Evolutionary conservation across 2,113 vertebrate genomes (phyloP).

Genomic region (Gavialis gangeticus): DNA sequence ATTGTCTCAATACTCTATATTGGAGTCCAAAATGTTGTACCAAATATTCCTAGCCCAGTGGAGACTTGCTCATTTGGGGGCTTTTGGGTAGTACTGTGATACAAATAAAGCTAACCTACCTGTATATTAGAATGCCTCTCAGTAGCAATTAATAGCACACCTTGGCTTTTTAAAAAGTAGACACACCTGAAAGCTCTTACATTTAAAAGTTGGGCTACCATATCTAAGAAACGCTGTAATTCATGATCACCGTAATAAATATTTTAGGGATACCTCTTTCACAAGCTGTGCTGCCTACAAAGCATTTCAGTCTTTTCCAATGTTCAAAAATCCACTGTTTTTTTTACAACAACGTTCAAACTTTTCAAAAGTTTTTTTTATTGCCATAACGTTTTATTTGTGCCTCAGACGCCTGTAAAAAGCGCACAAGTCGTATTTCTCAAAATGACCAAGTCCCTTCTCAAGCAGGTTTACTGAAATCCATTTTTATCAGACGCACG

Average conservation of each 20-base stretch:
- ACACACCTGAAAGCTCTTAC: not conserved
- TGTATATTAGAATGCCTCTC: too few species aligned
- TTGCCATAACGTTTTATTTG: not conserved
- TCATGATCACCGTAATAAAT: rapidly evolving
- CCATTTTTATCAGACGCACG: not conserved
- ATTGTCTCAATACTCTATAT: constrained; percentile 4
- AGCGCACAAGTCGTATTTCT: not conserved
- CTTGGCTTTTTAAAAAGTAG: not conserved
- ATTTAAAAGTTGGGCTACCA: not conserved
- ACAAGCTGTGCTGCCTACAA: rapidly evolving
- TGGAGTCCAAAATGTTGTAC: not conserved
- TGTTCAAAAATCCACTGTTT: not conserved
- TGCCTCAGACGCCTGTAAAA: not conserved
- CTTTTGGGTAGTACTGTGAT: not conserved
- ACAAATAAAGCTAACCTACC: not conserved
- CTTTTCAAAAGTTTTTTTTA: constrained; percentile 36
- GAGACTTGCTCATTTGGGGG: too few species aligned
- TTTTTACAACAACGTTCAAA: constrained; percentile 21
- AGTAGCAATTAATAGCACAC: not conserved
- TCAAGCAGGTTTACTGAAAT: not conserved
- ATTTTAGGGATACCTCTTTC: not conserved
- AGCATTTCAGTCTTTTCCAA: not conserved
- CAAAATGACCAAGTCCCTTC: not conserved
- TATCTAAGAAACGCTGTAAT: rapidly evolving
- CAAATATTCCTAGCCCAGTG: not conserved